These are phyloP conservation scores for Protobothrops mucrosquamatus DNA, from an alignment of 2,113 vertebrate species.

Conservation along the genomic window DNA sequence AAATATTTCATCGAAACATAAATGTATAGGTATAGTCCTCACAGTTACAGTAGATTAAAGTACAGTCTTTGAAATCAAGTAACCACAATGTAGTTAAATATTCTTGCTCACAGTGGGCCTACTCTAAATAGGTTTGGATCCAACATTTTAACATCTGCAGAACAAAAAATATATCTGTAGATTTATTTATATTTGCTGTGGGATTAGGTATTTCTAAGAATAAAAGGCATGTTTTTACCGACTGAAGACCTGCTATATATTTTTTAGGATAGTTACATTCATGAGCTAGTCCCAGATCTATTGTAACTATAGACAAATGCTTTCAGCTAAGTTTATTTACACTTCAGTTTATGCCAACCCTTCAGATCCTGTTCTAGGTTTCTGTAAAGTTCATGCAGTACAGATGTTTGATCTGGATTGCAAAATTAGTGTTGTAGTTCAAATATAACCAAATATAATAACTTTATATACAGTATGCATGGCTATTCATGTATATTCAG, in stretches of 20 bases:
- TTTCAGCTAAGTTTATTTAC: neutral
- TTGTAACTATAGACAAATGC: neutral
- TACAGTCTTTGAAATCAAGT: neutral
- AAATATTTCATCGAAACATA: neutral
- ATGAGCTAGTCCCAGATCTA: neutral
- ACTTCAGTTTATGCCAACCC: neutral
- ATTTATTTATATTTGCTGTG: neutral
- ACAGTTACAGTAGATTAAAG: neutral
- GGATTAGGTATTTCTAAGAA: neutral
- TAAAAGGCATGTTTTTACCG: neutral
- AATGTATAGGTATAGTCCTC: neutral
- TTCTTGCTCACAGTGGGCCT: neutral
- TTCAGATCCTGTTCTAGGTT: neutral
- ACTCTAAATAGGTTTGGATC: neutral
- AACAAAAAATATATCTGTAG: neutral
- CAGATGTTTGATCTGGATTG: neutral
- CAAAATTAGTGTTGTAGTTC: neutral
- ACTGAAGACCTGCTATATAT: neutral
- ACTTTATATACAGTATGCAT: neutral
- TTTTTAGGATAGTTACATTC: neutral
- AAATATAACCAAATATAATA: neutral
- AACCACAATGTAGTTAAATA: neutral
- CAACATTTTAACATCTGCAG: neutral
- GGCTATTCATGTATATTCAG: neutral
- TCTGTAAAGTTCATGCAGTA: neutral